Conservation (phyloP, 2,113 vertebrate species). For the Myocastor coypus region DNA sequence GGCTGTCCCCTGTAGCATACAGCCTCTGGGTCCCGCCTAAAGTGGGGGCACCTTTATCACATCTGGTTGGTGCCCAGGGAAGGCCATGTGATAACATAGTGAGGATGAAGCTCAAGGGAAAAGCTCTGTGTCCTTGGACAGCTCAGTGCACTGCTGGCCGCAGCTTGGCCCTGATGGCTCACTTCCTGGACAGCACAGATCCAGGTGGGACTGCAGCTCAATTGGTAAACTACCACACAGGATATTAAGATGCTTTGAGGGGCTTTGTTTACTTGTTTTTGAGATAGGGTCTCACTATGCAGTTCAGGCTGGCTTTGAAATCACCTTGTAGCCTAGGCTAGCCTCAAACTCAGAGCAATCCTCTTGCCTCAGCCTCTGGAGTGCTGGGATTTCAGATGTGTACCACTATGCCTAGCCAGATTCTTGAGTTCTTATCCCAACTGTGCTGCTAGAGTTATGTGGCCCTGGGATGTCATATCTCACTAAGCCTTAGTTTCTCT, state of each 20-base stretch:
- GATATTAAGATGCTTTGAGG: neutral
- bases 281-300: neutral
- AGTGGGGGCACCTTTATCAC: neutral
- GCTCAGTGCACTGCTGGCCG: neutral
- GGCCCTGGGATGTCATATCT: neutral
- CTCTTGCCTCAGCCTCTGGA: neutral
- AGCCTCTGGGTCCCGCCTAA: neutral
- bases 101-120: neutral
- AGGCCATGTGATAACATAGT: neutral
- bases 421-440: neutral
- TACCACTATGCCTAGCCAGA: neutral
- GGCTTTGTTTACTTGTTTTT: neutral
- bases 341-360: neutral
- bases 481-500: neutral
- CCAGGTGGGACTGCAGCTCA: neutral
- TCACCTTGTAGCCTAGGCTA: neutral
- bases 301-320: neutral
- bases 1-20: accelerated
- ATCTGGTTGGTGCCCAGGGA: neutral
- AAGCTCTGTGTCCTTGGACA: no score
- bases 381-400: neutral
- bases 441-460: neutral
- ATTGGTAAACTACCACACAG: accelerated
- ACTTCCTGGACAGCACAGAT: neutral
- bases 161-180: neutral